Base-by-base conservation (phyloP, 2,113 vertebrate species). In the Taurulus bubalis region DNA sequence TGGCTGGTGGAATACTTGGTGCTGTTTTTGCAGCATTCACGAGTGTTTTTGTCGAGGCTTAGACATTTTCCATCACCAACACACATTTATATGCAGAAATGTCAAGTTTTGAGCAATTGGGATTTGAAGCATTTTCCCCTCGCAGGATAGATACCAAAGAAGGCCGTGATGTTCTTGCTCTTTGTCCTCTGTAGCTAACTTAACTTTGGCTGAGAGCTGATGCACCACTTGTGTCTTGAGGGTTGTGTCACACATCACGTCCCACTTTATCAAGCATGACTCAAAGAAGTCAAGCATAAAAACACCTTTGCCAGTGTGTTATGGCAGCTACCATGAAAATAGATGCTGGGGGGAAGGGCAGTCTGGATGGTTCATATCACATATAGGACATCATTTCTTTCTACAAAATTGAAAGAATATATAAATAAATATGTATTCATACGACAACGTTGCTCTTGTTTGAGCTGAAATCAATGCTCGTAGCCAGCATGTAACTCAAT, bases 1-100 rank as follows among this genome's bases (percentile, higher is more conserved):
- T 45, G 62, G 71, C 69, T 26, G 14, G 65, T 70, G 72, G 75
- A 68, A 80, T 72, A 49, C n/a, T 80, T 79, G 66, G 81, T 79
- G 38, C 83, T 71, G 75, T 63, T 82, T 79, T 26, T 70, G 58
- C 36, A 20, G 59, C 62, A 65, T 69, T 72, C 42, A 26, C n/a
- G 14, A 18, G 0, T 56, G 59, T 53, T 28, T n/a, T 59, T 18
- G 42, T n/a, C 36, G 9, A 62, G 18, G 45, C 20, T 11, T 38
- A 8, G 4, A 10, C 49, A 12, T 64, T 68, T 51, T 66, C 20
- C 5, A 45, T 62, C 40, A 32, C 51, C 18, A 26, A 4, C 28
- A 55, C 30, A 76, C 32, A 67, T 4, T 20, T 4, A 63, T 8
- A 70, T 18, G 2, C 34, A 51, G 49, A 38, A 81, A 34, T 20